Base-by-base conservation (phyloP, 23 tunicate genomes). In the Trididemnum clinides region DNA sequence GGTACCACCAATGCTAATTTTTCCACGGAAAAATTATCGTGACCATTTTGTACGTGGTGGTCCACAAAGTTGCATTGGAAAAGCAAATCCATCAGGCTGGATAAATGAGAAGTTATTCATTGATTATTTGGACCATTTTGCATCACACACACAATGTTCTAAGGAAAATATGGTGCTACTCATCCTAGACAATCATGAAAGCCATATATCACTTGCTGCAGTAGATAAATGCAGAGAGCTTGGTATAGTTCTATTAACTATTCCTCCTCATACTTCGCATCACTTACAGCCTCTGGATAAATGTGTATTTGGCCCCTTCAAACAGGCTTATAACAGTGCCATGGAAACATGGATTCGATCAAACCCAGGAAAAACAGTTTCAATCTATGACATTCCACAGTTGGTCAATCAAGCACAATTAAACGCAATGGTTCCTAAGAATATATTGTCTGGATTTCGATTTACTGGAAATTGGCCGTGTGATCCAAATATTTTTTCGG, bases 351-450 rank as follows among this genome's bases (percentile, higher is more conserved):
- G 86, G 86, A 82, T 64, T 21, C 33, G 44, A 63, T 33, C 51
- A 34, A 25, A 73, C 22, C 54, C 57, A 20, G 80, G 57, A 73
- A 64, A 62, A 28, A 32, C 27, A 5, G 57, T 73, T 5, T 36
- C 57, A 18, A 73, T 37, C 20, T 73, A 73, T 28, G 80, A 73
- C 86, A 73, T 73, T 7, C 80, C 80, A 36, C 57, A 73, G 5
- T 12, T 73, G 54, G 80, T 73, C 3, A 18, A 38, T 12, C 54
- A 73, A 73, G 80, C 80, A 19, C 57, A 36, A 36, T 27, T 37
- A 1, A 36, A 4, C 10, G 80, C 80, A 7, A 12, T 73, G 5
- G 28, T 37, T 18, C 80, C 80, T 2, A 4, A 23, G 7, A 73
- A 73, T 23, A 38, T 73, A 3, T 22, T 36, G 6, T 73, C 80